Conservation (phyloP, 2,113 vertebrate genomes). For the Thryonomys swinderianus region DNA sequence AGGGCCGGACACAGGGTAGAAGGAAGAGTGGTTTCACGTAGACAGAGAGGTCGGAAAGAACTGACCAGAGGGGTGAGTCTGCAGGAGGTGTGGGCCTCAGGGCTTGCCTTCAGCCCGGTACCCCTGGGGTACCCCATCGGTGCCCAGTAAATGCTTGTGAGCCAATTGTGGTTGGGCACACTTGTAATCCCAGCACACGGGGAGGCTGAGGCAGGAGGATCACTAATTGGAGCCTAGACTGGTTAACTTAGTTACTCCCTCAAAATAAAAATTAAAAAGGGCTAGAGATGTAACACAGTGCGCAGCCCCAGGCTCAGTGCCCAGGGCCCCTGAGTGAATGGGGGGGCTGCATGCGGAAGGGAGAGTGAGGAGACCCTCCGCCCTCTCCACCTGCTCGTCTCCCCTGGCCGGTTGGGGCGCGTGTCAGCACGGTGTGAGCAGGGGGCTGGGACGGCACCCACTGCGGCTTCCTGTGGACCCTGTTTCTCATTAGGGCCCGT, state of each 20-base stretch:
- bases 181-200: not conserved
- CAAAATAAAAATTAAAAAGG: not conserved
- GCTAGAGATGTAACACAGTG: not conserved
- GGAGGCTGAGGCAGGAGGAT: not conserved
- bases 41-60: not conserved
- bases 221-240: not conserved
- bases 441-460: not conserved
- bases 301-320: not conserved
- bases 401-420: not conserved
- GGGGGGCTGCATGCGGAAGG: not conserved
- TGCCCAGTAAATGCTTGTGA: not conserved
- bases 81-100: not conserved
- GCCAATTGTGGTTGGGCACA: not conserved
- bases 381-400: not conserved
- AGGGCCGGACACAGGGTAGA: not conserved
- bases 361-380: not conserved
- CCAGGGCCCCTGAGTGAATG: not conserved
- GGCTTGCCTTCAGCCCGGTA: not conserved
- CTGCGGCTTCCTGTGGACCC: not conserved
- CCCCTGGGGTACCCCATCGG: not conserved
- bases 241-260: not conserved
- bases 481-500: slow-evolving; percentile 79
- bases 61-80: not conserved
- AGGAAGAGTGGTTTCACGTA: not conserved
- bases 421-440: not conserved